Evolutionary conservation across 2,797 vertebrate genomes (phyloP).

Genomic region (Poeciliopsis turneri): DNA sequence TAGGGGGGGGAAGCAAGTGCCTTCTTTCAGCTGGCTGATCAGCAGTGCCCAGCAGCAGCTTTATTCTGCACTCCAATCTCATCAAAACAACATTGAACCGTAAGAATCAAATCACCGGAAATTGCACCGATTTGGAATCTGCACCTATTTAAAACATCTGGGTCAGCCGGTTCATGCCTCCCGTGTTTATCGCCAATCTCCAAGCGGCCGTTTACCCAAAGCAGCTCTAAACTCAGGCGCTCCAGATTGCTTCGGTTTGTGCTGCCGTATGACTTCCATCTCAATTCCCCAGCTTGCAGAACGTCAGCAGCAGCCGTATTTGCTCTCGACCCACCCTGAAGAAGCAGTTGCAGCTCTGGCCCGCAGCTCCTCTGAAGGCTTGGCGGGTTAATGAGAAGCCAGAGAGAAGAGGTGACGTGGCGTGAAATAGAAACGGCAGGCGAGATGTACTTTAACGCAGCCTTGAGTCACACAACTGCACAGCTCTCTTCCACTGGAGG

Average conservation of each 20-base stretch:
- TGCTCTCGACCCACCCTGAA: slow-evolving; percentile 15
- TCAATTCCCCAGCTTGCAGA: slow-evolving; percentile 27
- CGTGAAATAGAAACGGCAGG: slow-evolving; percentile 69
- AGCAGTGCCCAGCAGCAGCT: neutral
- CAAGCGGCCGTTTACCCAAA: neutral
- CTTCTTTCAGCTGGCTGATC: neutral
- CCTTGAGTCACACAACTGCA: slow-evolving; percentile 46
- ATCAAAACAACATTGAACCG: neutral
- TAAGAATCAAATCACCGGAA: neutral
- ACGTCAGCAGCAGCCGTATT: slow-evolving; percentile 39
- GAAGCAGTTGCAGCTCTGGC: slow-evolving; percentile 31
- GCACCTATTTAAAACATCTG: neutral
- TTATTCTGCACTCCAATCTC: neutral
- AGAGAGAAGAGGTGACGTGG: slow-evolving; percentile 60
- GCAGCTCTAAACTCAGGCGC: slow-evolving; percentile 44
- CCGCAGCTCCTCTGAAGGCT: slow-evolving; percentile 35
- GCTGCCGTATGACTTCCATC: slow-evolving; percentile 17
- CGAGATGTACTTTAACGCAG: slow-evolving; percentile 46
- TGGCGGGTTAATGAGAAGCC: slow-evolving; percentile 69
- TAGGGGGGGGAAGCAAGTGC: neutral
- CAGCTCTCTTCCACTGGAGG: slow-evolving; percentile 34
- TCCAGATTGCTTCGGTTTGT: slow-evolving; percentile 9
- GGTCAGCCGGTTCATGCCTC: neutral
- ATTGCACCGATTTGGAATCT: neutral
- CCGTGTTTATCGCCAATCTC: slow-evolving; percentile 21